Conservation (phyloP, 2,797 vertebrate genomes). For the Phylloscopus collybita region DNA sequence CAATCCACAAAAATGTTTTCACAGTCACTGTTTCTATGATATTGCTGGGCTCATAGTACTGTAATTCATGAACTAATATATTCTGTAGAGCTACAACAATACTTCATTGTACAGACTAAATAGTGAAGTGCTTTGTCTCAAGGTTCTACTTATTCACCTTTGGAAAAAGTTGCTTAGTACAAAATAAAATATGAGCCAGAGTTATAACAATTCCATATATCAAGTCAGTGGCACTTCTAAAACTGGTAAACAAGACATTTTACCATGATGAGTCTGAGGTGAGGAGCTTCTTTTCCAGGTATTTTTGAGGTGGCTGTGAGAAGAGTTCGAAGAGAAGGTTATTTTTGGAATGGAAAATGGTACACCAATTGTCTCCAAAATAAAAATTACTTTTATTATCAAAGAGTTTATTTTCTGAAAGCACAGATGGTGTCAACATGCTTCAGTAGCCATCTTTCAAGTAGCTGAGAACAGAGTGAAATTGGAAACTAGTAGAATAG, state of each 20-base stretch:
- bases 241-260: not conserved
- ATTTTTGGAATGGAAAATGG: not conserved
- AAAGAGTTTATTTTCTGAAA: slow-evolving; percentile 9
- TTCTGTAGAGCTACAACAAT: not conserved
- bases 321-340: not conserved
- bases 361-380: not conserved
- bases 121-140: not conserved
- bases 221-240: not conserved
- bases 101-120: not conserved
- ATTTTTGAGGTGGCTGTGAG: not conserved
- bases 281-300: not conserved
- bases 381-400: slow-evolving; percentile 17
- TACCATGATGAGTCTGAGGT: not conserved
- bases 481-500: not conserved
- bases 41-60: not conserved
- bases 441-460: slow-evolving; percentile 5
- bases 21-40: not conserved
- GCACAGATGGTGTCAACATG: slow-evolving; percentile 33
- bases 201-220: rapidly evolving
- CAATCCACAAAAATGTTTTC: not conserved
- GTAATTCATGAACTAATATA: not conserved
- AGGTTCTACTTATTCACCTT: not conserved
- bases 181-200: not conserved
- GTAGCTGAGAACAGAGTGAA: not conserved
- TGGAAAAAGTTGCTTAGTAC: not conserved